Percentiles rank a stretch among this genome's conserved stretches.
phyloP scores from a whole-genome alignment of 1,140 invertebrate species.

The Ridgeia piscesae region DNA sequence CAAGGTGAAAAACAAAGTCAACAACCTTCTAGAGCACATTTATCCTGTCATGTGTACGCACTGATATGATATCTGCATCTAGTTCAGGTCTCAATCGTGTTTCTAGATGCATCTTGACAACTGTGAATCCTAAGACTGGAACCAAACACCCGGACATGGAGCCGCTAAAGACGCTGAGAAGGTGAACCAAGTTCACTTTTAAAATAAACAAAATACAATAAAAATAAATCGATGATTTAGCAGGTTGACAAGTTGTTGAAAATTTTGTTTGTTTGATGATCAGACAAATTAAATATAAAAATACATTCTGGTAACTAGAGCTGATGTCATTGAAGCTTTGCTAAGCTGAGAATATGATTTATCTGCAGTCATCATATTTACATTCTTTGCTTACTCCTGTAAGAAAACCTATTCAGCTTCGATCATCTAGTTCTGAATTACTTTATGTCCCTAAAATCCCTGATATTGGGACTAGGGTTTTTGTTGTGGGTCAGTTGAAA shows the following conservation, averaged over 20 bases:
- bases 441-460: too few species aligned
- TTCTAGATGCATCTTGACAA: slow-evolving; percentile 46
- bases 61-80: slow-evolving; percentile 25
- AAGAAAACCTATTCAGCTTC: too few species aligned
- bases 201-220: too few species aligned
- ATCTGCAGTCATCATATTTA: too few species aligned
- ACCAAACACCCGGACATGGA: slow-evolving; percentile 38
- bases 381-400: too few species aligned
- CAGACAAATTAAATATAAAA: background rate
- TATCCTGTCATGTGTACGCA: background rate
- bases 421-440: too few species aligned
- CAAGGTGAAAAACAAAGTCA: background rate
- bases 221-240: background rate
- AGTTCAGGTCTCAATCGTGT: background rate
- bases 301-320: background rate
- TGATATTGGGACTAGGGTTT: too few species aligned
- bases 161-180: slow-evolving; percentile 47
- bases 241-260: background rate
- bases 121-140: slow-evolving; percentile 45
- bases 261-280: background rate
- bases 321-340: background rate
- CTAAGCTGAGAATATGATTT: too few species aligned
- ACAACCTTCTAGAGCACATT: background rate
- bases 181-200: slow-evolving; percentile 33
- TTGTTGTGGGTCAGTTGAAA: too few species aligned